Base-by-base conservation (phyloP, 2,797 vertebrate genomes). In the Oreonectes daqikongensis region DNA sequence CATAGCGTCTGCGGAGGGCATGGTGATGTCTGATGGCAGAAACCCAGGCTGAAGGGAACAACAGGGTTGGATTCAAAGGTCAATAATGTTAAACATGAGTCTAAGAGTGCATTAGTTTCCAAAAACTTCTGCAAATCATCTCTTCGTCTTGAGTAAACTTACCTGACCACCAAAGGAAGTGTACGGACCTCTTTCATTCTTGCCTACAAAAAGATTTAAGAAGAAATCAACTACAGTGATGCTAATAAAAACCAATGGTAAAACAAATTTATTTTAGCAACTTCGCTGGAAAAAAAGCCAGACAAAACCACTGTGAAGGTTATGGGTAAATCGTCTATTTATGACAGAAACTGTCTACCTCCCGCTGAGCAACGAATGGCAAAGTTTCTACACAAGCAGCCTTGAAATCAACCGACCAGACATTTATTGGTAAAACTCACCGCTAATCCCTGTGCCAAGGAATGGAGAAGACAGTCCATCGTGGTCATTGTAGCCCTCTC, bases 361-460 rank as follows among this genome's bases (percentile, higher is more conserved):
- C 89, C 86, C 88, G 87, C 85, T 89, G 86, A 83, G 84, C 87
- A 90, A 90, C 91, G 84, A 81, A 79, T 74, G 88, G 90, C 89
- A 90, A 11, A 83, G 79, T 89, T 92, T 88, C 87, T 90, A 91
- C 90, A 85, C 84, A 87, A 86, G 80, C 83, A 86, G 85, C 87
- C 86, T 87, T 78, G 78, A 86, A 88, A 88, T 85, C 88, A 86
- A 87, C 57, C 32, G 59, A 87, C 85, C 85, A 84, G 84, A 86
- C 84, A 88, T 72, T 84, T 65, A 50, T 64, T 83, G 79, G 75
- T 78, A 86, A 77, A 76, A 84, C 85, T 50, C 79, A 98, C 97
- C 96, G 86, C 94, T 91, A 1, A 99, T 94, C 72, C 95, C 96
- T 2, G 96, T 92, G 82, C 94, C 94, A 87, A 99, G 94, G 89